These are phyloP conservation scores for Sceloporus tristichus DNA, from an alignment of 2,113 vertebrate species.

Conservation along the genomic window DNA sequence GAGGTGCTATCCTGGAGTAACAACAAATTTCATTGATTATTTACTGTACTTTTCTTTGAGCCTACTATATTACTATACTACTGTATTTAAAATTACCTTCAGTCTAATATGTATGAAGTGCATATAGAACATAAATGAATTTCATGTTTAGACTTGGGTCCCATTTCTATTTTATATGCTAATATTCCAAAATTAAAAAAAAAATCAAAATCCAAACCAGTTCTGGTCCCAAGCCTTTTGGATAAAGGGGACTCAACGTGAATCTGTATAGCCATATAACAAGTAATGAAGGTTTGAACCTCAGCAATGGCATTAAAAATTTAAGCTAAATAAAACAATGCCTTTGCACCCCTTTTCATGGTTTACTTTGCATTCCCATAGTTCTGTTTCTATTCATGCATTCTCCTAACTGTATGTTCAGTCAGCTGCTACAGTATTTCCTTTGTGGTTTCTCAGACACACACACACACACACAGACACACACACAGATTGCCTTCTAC, in stretches of 20 bases:
- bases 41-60: not conserved
- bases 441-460: constrained; percentile 23
- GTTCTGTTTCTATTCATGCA: constrained; percentile 13
- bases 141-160: too few relatives aligned
- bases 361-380: constrained; percentile 3
- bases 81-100: too few relatives aligned
- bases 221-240: too few relatives aligned
- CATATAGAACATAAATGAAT: too few relatives aligned
- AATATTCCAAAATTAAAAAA: too few relatives aligned
- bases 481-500: constrained; percentile 26
- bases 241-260: too few relatives aligned
- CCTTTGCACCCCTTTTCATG: not conserved
- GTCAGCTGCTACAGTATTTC: constrained; percentile 32
- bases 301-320: not conserved
- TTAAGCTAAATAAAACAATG: constrained; percentile 7
- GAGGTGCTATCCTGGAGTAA: not conserved
- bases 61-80: not conserved
- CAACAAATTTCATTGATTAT: too few relatives aligned
- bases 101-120: too few relatives aligned
- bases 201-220: too few relatives aligned
- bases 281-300: not conserved
- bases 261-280: not conserved
- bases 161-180: too few relatives aligned
- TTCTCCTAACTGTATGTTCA: constrained; percentile 8
- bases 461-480: not conserved